Percentiles rank a stretch among this genome's conserved stretches.
These are phyloP conservation scores for Periphyllus acericola DNA, from an alignment of 2,888 invertebrate genomes.

Conservation along the genomic window DNA sequence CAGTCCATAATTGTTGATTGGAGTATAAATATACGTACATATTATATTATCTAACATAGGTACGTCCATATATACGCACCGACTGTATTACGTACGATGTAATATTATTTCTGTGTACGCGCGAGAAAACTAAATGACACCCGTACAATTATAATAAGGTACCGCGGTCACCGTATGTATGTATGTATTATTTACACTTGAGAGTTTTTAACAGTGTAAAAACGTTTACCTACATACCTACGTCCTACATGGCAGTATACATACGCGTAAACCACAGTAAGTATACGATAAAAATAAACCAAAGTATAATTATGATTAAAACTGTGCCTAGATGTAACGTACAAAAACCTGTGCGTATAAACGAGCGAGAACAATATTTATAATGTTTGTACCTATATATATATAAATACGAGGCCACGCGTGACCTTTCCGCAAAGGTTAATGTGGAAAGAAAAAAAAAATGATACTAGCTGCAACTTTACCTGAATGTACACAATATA, in stretches of 20 bases:
- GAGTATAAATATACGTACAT: not conserved
- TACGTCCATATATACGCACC: too few relatives aligned
- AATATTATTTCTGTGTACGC: too few relatives aligned
- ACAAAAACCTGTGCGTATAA: too few relatives aligned
- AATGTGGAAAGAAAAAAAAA: conserved; percentile 36
- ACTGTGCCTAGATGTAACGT: not conserved
- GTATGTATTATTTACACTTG: not conserved
- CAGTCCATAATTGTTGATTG: not conserved
- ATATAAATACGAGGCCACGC: not conserved
- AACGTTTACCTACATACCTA: too few relatives aligned
- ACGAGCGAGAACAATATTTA: not conserved
- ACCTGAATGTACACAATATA: not conserved
- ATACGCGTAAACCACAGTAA: not conserved
- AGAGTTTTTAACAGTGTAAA: too few relatives aligned
- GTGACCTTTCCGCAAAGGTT: conserved; percentile 50
- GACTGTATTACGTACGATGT: too few relatives aligned
- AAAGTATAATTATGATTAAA: conserved; percentile 32
- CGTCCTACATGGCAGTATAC: not conserved
- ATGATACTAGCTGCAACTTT: too few relatives aligned
- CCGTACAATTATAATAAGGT: not conserved
- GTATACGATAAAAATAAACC: conserved; percentile 9
- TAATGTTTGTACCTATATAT: not conserved
- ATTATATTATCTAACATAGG: not conserved
- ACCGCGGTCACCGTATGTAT: too few relatives aligned
- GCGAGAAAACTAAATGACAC: not conserved